Evolutionary conservation across 2,888 invertebrate genomes (phyloP).

Genomic region (Crocallis elinguaria): DNA sequence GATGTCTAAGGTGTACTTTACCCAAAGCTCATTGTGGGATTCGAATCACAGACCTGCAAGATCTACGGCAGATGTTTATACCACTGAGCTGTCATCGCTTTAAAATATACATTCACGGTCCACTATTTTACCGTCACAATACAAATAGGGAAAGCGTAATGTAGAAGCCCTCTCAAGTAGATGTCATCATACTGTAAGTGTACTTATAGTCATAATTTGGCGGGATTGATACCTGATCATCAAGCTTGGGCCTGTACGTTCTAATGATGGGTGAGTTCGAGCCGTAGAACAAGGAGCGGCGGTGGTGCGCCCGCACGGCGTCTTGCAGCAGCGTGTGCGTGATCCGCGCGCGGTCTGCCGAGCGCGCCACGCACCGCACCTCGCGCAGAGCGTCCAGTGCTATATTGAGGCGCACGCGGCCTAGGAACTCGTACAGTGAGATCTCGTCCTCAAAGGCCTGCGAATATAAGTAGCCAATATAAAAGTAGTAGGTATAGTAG

Average conservation of each 20-base stretch:
- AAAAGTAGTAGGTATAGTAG: too few species aligned
- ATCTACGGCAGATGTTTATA: too few species aligned
- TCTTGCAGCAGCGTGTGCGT: constrained; percentile 56
- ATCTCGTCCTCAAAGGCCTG: constrained; percentile 52
- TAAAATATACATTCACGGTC: too few species aligned
- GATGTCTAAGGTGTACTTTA: too few species aligned
- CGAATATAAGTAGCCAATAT: background rate
- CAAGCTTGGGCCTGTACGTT: constrained; percentile 61
- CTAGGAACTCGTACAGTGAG: constrained; percentile 65
- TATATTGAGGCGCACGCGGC: constrained; percentile 63
- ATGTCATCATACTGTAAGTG: too few species aligned
- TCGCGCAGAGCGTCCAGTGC: constrained; percentile 68
- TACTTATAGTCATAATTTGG: too few species aligned
- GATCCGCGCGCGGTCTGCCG: constrained; percentile 54
- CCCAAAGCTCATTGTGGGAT: too few species aligned
- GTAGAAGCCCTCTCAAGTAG: too few species aligned
- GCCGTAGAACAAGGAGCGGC: constrained; percentile 43
- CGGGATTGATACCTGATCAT: constrained; percentile 55
- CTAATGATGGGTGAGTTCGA: constrained; percentile 48
- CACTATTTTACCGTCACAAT: too few species aligned
- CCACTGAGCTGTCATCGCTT: too few species aligned
- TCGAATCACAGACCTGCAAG: too few species aligned
- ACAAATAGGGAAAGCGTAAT: too few species aligned
- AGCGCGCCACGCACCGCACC: constrained; percentile 62
- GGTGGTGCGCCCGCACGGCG: constrained; percentile 63